A percentile compares a stretch with the other conserved stretches of the same genome.
Conservation (phyloP, 1,140 invertebrate species). For the Mya arenaria region DNA sequence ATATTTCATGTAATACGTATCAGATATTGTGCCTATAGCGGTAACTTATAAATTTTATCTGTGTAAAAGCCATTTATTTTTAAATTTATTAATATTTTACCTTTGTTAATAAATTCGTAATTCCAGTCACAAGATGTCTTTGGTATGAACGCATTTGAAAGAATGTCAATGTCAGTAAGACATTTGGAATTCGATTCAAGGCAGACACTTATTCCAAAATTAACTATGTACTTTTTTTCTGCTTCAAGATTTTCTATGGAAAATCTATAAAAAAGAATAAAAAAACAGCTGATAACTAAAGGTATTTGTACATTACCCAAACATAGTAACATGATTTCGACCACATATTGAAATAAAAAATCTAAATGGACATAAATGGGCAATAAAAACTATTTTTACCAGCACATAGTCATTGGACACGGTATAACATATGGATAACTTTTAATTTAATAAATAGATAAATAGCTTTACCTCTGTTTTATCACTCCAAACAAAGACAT, state of each 20-base stretch:
- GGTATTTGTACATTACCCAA: too few relatives aligned
- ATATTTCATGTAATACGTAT: not conserved
- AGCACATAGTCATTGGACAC: too few relatives aligned
- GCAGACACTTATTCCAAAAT: constrained; percentile 44
- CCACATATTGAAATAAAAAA: too few relatives aligned
- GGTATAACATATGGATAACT: too few relatives aligned
- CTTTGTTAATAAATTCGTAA: constrained; percentile 5
- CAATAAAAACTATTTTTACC: not conserved
- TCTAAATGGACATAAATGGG: too few relatives aligned
- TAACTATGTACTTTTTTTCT: constrained; percentile 52
- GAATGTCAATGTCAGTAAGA: constrained; percentile 8
- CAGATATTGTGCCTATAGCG: not conserved
- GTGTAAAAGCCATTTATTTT: not conserved
- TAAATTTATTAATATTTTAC: not conserved
- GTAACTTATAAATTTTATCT: not conserved
- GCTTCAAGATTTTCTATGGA: constrained; percentile 29
- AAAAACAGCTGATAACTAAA: too few relatives aligned
- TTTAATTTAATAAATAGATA: too few relatives aligned
- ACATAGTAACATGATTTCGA: not conserved
- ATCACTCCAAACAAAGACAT: constrained; percentile 14
- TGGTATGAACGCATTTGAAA: constrained; percentile 34
- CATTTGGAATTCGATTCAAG: constrained; percentile 31
- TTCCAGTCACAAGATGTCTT: constrained; percentile 48
- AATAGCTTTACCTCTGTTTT: constrained; percentile 14
- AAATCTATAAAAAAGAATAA: too few relatives aligned